Percentiles rank a stretch among this genome's conserved stretches.
Conservation (phyloP, 2,888 invertebrate genomes). For the Cartodere bifasciata region DNA sequence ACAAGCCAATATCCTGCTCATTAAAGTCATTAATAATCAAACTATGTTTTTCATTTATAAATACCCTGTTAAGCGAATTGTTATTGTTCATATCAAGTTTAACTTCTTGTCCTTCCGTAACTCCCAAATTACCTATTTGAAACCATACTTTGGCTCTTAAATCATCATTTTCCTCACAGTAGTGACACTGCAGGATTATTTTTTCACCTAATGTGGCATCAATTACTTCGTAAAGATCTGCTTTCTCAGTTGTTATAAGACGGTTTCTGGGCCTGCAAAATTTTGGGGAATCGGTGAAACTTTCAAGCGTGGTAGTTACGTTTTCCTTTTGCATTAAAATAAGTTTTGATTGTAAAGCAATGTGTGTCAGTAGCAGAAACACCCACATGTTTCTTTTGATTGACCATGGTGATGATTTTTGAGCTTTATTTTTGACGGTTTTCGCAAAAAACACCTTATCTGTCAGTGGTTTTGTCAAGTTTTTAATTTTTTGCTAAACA, state of each 20-base stretch:
- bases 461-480: no score
- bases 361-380: no score
- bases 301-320: no score
- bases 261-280: slow-evolving; percentile 36
- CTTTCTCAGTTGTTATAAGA: slow-evolving; percentile 33
- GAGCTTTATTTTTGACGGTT: no score
- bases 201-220: slow-evolving; percentile 34
- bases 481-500: no score
- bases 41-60: slow-evolving; percentile 34
- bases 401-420: no score
- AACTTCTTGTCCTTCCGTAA: slow-evolving; percentile 30
- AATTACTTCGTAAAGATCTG: slow-evolving; percentile 36
- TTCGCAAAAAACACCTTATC: no score
- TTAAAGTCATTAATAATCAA: slow-evolving; percentile 35
- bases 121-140: slow-evolving; percentile 31
- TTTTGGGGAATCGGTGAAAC: slow-evolving; percentile 12
- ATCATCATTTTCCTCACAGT: slow-evolving; percentile 35
- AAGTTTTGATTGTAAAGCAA: no score
- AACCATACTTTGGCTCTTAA: slow-evolving; percentile 39
- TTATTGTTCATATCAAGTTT: slow-evolving; percentile 38
- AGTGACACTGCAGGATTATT: slow-evolving; percentile 37
- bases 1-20: slow-evolving; percentile 35
- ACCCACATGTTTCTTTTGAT: no score
- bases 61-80: slow-evolving; percentile 32
- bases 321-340: no score